Base-by-base conservation (phyloP, 2,797 vertebrate genomes). In the Macrochelys suwanniensis region DNA sequence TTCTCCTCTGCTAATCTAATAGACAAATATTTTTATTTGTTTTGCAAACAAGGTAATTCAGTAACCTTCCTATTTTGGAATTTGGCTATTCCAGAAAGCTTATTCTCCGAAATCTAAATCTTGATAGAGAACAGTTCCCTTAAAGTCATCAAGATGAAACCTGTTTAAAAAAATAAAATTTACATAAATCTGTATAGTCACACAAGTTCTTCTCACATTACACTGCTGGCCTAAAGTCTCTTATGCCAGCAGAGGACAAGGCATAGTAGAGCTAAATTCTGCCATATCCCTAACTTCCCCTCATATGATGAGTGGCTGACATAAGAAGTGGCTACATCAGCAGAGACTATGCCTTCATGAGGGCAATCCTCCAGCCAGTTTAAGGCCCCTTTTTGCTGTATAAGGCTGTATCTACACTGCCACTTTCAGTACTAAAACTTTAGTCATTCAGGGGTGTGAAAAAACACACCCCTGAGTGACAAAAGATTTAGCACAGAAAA, bases 101-200 rank as follows among this genome's bases (percentile, higher is more conserved):
- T 82, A 89, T 91, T 97, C 95, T 95, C 87, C 86, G 93, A 97
- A 95, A 92, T 93, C 68, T 82, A 90, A 93, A 93, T 94, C 95
- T 92, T 0, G 1, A 86, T 89, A 61, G 82, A 89, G 80, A 89
- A 96, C 90, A 96, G 93, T 54, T 93, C 28, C 76, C 92, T 61
- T 12, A 76, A 93, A 95, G 54, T 95, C 90, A 61, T 94, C 94
- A 92, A 95, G 87, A 81, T 37, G 54, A 96, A 68, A 42, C 17
- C 80, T 93, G 87, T 96, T 92, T 68, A 68, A 61, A 57, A 61
- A 59, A 59, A 15, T 31, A 28, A 57, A 57, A 11, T 33, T 61
- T 13, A 61, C n/a, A n/a, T 61, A 33, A 61, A 61, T 61, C 59
- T 61, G 31, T 16, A 61, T 61, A 61, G 13, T 61, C 59, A n/a